A percentile compares a stretch with the other conserved stretches of the same genome.
phyloP scores from a whole-genome alignment of 2,888 invertebrate genomes.

The Plebejus melissa region DNA sequence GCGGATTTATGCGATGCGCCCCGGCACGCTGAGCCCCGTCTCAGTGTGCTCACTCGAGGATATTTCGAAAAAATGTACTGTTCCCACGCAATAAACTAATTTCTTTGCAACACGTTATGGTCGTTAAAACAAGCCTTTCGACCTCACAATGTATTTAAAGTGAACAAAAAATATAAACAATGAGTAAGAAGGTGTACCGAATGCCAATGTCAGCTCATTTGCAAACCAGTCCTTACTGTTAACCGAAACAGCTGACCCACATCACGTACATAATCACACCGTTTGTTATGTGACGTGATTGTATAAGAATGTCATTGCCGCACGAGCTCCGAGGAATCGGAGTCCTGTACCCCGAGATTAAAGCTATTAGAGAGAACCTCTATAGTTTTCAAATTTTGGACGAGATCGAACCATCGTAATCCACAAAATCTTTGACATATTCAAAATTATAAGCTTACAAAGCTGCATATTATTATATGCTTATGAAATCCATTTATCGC shows the following conservation, averaged over 20 bases:
- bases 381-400: too few relatives aligned
- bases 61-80: neutral
- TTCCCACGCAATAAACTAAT: neutral
- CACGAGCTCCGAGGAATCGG: neutral
- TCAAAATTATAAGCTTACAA: too few relatives aligned
- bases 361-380: neutral
- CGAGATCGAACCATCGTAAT: too few relatives aligned
- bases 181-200: constrained; percentile 42
- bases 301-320: constrained; percentile 14
- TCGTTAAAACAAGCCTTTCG: neutral
- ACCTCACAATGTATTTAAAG: neutral
- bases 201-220: constrained; percentile 72
- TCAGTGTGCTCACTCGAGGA: too few relatives aligned
- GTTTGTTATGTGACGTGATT: constrained; percentile 28
- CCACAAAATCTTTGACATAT: too few relatives aligned
- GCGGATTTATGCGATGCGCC: too few relatives aligned
- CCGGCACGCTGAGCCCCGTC: too few relatives aligned
- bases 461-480: too few relatives aligned
- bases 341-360: neutral
- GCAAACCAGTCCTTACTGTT: constrained; percentile 67
- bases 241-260: constrained; percentile 58
- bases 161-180: constrained; percentile 20
- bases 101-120: neutral
- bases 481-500: too few relatives aligned
- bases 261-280: constrained; percentile 34